Conservation (phyloP, 2,888 invertebrate genomes). For the Spatulosminthurus flaviceps region DNA sequence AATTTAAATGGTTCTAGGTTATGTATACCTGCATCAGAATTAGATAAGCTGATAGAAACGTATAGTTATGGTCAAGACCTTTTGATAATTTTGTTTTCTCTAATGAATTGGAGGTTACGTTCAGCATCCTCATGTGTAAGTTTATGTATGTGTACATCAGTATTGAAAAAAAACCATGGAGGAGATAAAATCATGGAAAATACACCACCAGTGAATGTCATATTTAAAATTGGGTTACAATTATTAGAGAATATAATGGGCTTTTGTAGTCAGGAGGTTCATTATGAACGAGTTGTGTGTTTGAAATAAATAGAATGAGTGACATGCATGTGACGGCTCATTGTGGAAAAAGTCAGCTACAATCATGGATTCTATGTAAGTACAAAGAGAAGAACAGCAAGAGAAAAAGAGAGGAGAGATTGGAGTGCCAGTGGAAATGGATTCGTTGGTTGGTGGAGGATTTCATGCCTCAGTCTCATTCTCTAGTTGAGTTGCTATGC, state of each 20-base stretch:
- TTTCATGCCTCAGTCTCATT: constrained; percentile 24
- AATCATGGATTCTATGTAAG: constrained; percentile 24
- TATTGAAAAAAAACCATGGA: not conserved
- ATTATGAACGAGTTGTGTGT: constrained; percentile 24
- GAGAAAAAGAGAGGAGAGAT: constrained; percentile 37
- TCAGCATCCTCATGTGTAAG: too few species aligned
- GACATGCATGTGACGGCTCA: constrained; percentile 39
- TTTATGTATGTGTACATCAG: too few species aligned
- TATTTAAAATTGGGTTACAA: constrained; percentile 35
- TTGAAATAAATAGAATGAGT: constrained; percentile 34
- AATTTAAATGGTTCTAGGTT: too few species aligned
- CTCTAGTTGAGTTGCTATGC: constrained; percentile 12
- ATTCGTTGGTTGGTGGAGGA: constrained; percentile 30
- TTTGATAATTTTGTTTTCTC: too few species aligned
- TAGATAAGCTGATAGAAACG: too few species aligned
- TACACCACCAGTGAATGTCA: constrained; percentile 6
- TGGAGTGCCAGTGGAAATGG: constrained; percentile 43
- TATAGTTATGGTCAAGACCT: too few species aligned
- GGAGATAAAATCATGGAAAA: not conserved
- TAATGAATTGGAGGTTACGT: too few species aligned
- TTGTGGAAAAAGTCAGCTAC: constrained; percentile 44
- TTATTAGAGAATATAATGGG: constrained; percentile 31
- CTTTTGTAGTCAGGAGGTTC: constrained; percentile 21
- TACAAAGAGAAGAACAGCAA: constrained; percentile 1
- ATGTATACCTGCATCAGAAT: too few species aligned